phyloP scores from a whole-genome alignment of 2,113 vertebrate species.

The Chionis minor region DNA sequence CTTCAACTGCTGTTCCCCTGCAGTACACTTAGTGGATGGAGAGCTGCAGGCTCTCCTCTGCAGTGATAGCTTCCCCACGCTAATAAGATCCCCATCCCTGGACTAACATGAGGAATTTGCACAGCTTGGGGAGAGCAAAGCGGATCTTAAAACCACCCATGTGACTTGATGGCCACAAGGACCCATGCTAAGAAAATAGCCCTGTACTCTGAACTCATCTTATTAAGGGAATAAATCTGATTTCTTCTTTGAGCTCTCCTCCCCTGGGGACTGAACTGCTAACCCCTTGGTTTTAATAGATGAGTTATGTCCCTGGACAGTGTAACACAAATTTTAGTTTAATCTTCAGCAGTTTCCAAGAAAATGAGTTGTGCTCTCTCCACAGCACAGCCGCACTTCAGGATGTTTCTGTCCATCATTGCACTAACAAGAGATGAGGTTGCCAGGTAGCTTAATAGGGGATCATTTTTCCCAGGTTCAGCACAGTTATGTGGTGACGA shows the following conservation, averaged over 20 bases:
- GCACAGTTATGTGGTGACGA: not conserved
- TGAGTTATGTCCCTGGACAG: not conserved
- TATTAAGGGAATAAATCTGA: slow-evolving; percentile 41
- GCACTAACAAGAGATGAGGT: not conserved
- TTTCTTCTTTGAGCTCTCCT: slow-evolving; percentile 31
- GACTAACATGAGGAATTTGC: not conserved
- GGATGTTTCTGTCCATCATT: not conserved
- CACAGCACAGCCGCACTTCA: not conserved
- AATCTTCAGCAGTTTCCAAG: not conserved
- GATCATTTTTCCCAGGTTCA: not conserved
- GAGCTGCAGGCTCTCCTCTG: not conserved
- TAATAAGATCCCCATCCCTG: not conserved
- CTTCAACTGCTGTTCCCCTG: not conserved
- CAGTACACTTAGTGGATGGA: not conserved
- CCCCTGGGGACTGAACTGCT: not conserved
- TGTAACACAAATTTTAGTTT: not conserved
- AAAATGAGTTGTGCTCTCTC: not conserved
- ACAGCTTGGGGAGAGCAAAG: not conserved
- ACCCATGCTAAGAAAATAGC: not conserved
- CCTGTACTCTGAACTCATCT: not conserved
- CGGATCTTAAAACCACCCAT: not conserved
- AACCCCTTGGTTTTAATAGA: not conserved
- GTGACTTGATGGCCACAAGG: not conserved
- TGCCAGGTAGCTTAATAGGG: not conserved
- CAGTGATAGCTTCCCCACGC: not conserved